Evolutionary conservation across 2,113 vertebrate genomes (phyloP), one percentile per base, ranked within the genome.

Genomic region (Emberiza fucata): DNA sequence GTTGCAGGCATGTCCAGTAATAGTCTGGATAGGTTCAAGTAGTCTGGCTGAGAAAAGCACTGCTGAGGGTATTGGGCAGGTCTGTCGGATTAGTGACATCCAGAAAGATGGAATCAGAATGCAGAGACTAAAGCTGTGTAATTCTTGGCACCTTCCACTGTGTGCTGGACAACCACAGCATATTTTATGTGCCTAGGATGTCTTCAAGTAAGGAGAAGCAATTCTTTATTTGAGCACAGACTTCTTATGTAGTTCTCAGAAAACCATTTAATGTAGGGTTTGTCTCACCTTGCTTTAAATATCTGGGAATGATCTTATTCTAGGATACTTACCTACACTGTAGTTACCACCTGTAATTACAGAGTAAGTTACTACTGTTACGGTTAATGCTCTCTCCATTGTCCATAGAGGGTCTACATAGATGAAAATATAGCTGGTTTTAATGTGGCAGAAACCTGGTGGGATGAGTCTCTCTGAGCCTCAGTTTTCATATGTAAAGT

Each of bases 151-250:
- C 22, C 10, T 81, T 56, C 23, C n/a, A 35, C n/a, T 70, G 37
- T 0, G 0, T 39, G n/a, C 61, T 73, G 72, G 51, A 45, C 14
- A 45, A 24, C 48, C 2, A 0, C 2, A 12, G 14, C 42, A 28
- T 39, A 21, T 29, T 81, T 64, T 39, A 42, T 56, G 28, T 50
- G 47, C 22, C 25, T n/a, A 70, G 21, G 59, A 35, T 65, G 14
- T 13, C 50, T 80, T 69, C 42, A 23, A 25, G 18, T 73, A 78
- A 66, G 19, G n/a, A 85, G 47, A 51, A 75, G 23, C 21, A 63
- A 25, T 59, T 77, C 4, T 83, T 18, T 90, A 24, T 45, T 20
- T 57, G 6, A 90, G 21, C 27, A 61, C 40, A 73, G n/a, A 47
- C 24, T 75, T 93, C 19, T 40, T 63, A 12, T 0, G 1, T 37